These are phyloP conservation scores for Haliclystus octoradiatus DNA, from an alignment of 30 jellyfish, hydroid and myxozoan species.

Conservation along the genomic window DNA sequence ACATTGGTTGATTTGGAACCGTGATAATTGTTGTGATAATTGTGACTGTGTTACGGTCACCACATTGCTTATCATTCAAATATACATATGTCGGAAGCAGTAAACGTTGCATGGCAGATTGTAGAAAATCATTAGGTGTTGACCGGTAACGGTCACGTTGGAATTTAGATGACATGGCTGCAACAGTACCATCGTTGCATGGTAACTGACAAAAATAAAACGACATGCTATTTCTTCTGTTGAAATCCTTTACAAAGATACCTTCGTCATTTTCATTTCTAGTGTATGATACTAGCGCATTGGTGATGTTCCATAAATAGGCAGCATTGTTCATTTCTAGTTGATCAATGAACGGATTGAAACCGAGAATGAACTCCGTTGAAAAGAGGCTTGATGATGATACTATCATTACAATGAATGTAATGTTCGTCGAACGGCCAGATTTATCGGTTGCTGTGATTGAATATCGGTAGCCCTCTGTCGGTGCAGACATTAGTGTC, in stretches of 20 bases:
- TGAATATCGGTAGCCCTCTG: constrained; percentile 26
- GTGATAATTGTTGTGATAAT: constrained; percentile 18
- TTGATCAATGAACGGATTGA: constrained; percentile 9
- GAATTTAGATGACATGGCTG: constrained; percentile 21
- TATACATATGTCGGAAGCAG: constrained; percentile 32
- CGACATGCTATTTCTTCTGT: constrained; percentile 17
- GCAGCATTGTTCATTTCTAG: constrained; percentile 32
- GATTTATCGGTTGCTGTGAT: constrained; percentile 75
- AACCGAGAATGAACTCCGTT: constrained; percentile 39
- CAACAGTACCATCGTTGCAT: constrained; percentile 38
- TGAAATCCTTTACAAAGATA: constrained; percentile 16
- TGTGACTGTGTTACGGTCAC: constrained; percentile 14
- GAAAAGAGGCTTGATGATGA: constrained; percentile 23
- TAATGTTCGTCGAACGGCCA: constrained; percentile 61
- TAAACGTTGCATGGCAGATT: constrained; percentile 45
- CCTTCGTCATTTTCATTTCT: constrained; percentile 7
- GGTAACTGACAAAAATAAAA: constrained; percentile 46
- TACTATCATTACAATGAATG: constrained; percentile 18
- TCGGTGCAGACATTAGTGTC: constrained; percentile 36
- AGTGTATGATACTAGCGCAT: constrained; percentile 12
- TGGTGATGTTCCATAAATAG: constrained; percentile 23
- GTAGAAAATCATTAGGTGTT: constrained; percentile 39
- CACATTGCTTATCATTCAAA: constrained; percentile 57
- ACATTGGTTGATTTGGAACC: constrained; percentile 21
- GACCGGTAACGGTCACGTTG: constrained; percentile 33